Conservation (phyloP, 2,113 vertebrate genomes). For the Notarius lentiginosus region DNA sequence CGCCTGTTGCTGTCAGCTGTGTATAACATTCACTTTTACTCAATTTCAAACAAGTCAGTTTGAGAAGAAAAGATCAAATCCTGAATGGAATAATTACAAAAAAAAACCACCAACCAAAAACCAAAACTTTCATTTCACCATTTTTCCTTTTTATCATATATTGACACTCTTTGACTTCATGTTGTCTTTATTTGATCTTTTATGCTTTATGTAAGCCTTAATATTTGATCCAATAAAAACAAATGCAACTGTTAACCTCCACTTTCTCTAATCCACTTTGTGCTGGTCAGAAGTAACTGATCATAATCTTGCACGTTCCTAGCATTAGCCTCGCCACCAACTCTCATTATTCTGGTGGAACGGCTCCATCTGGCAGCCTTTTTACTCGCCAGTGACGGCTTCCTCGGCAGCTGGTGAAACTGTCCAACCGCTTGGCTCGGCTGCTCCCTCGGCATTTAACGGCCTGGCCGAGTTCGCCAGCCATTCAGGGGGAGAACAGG, state of each 20-base stretch:
- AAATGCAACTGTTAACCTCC: not conserved
- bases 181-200: not conserved
- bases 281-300: constrained; percentile 5
- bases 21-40: not conserved
- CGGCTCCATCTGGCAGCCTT: constrained; percentile 57
- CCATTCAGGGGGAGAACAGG: constrained; percentile 38
- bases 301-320: not conserved
- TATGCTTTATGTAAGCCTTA: not conserved
- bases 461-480: constrained; percentile 11
- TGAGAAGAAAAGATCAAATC: not conserved
- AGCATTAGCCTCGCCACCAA: constrained; percentile 28
- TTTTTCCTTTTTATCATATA: not conserved
- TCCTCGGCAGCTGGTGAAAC: constrained; percentile 59
- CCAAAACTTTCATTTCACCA: not conserved
- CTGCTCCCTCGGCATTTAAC: constrained; percentile 35
- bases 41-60: not conserved
- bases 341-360: constrained; percentile 56
- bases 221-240: not conserved
- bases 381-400: constrained; percentile 42
- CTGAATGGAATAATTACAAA: not conserved
- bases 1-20: constrained; percentile 69
- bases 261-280: not conserved
- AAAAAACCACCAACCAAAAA: not conserved
- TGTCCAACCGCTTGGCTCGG: constrained; percentile 48
- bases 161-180: not conserved